Percentiles rank a stretch among this genome's conserved stretches.
Conservation (phyloP, 2,113 vertebrate species). For the Chaetops frenatus region DNA sequence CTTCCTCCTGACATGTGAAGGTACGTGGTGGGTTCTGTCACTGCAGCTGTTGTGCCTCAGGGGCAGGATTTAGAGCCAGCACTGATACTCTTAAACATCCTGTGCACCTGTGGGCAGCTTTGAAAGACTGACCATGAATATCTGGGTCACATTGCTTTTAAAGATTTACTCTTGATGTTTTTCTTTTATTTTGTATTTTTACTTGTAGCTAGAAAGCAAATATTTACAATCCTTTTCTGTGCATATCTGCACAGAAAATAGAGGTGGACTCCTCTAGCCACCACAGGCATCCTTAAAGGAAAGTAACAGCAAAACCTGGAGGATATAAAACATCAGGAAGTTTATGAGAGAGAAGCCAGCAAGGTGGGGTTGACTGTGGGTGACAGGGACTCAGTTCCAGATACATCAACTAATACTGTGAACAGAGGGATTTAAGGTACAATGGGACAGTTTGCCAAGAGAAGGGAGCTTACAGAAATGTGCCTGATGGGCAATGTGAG, state of each 20-base stretch:
- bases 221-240: neutral
- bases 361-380: neutral
- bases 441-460: neutral
- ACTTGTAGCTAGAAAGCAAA: neutral
- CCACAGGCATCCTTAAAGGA: neutral
- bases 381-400: neutral
- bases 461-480: neutral
- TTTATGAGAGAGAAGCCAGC: neutral
- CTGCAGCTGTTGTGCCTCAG: neutral
- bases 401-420: neutral
- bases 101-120: neutral
- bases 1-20: conserved; percentile 89
- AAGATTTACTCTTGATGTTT: neutral
- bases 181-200: neutral
- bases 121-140: neutral
- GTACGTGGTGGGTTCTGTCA: conserved; percentile 61
- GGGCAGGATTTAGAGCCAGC: neutral
- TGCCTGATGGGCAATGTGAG: neutral
- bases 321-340: neutral
- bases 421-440: neutral
- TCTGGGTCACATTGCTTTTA: neutral
- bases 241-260: neutral
- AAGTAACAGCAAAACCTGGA: neutral
- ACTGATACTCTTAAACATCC: neutral
- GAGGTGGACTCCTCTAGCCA: neutral